Conservation (phyloP, 1,140 invertebrate species). For the Micrasema minimum region DNA sequence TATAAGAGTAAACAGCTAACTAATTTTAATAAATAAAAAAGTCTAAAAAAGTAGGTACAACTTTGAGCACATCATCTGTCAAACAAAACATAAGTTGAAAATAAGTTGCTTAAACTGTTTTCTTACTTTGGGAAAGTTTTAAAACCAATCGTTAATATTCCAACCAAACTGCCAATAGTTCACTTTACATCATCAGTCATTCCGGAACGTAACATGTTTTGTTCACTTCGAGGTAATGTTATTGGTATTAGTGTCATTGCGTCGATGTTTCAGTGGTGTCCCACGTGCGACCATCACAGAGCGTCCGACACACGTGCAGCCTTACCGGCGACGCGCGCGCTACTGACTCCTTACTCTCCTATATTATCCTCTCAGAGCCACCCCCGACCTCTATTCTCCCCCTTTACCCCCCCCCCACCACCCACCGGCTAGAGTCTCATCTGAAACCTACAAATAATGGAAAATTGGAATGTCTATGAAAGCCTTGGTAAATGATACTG, state of each 20-base stretch:
- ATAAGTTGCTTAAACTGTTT: not conserved
- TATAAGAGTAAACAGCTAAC: no score
- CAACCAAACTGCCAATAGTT: conserved; percentile 7
- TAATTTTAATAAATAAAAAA: no score
- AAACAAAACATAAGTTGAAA: conserved; percentile 5
- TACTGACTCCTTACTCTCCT: conserved; percentile 42
- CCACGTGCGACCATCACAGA: conserved; percentile 41
- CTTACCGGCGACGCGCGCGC: conserved; percentile 47
- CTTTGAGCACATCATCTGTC: conserved; percentile 1
- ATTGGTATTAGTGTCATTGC: conserved; percentile 41
- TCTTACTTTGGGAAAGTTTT: conserved; percentile 25
- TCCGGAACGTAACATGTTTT: conserved; percentile 27
- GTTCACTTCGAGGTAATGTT: conserved; percentile 33
- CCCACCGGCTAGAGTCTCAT: conserved; percentile 8
- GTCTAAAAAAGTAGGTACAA: no score
- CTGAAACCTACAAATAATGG: conserved; percentile 24
- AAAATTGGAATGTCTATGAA: conserved; percentile 7
- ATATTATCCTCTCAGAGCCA: conserved; percentile 18
- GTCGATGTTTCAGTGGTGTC: conserved; percentile 25
- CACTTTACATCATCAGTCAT: conserved; percentile 37
- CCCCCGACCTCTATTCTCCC: conserved; percentile 1
- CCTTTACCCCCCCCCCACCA: conserved; percentile 23
- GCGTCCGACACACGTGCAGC: conserved; percentile 42
- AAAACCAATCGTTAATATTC: conserved; percentile 16
- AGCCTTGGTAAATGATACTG: conserved; percentile 3